Conservation (phyloP, 1,140 invertebrate genomes). For the Mesaphorura yosii region DNA sequence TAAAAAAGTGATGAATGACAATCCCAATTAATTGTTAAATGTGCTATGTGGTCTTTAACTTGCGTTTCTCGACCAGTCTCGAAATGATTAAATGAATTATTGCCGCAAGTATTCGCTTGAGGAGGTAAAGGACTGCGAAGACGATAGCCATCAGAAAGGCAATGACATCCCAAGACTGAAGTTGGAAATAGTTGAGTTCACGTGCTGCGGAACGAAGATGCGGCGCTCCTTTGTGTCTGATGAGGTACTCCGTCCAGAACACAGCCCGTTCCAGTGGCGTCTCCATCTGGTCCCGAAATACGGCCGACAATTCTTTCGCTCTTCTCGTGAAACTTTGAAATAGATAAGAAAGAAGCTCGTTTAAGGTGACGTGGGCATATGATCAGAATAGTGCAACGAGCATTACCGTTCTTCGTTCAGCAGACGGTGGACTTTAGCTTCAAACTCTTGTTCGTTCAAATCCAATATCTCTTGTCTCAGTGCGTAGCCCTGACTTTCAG, state of each 20-base stretch:
- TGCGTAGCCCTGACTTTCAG: conserved; percentile 30
- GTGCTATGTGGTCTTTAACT: too few relatives aligned
- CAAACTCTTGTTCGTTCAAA: conserved; percentile 27
- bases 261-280: conserved; percentile 37
- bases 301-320: conserved; percentile 18
- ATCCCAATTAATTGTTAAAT: too few relatives aligned
- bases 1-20: too few relatives aligned
- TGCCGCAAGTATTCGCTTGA: too few relatives aligned
- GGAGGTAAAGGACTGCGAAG: too few relatives aligned
- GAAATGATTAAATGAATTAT: too few relatives aligned
- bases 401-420: conserved; percentile 13
- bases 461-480: conserved; percentile 27
- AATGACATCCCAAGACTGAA: conserved; percentile 29
- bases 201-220: conserved; percentile 33
- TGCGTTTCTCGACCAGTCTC: too few relatives aligned
- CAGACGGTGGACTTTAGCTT: conserved; percentile 24
- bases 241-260: conserved; percentile 40
- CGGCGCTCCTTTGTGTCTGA: conserved; percentile 38
- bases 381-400: too few relatives aligned
- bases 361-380: too few relatives aligned
- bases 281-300: conserved; percentile 28
- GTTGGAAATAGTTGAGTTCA: conserved; percentile 31
- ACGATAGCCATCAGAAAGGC: too few relatives aligned
- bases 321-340: conserved; percentile 27
- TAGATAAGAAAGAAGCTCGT: too few relatives aligned